phyloP scores from a whole-genome alignment of 2,797 vertebrate genomes.

The Micropoecilia bifurca region DNA sequence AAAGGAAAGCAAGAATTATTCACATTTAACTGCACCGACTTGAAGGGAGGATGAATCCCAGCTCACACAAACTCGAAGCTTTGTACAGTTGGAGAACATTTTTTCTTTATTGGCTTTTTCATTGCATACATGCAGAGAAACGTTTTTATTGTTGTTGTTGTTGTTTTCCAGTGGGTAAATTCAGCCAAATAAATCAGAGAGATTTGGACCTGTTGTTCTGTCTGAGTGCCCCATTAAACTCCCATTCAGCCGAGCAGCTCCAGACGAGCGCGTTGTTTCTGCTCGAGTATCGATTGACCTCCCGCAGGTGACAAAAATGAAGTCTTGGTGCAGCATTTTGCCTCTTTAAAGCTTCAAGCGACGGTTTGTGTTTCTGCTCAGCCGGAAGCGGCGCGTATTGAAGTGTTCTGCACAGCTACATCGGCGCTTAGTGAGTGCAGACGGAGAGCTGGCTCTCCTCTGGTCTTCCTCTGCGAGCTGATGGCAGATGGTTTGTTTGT shows the following conservation, averaged over 20 bases:
- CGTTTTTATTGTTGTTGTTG: neutral
- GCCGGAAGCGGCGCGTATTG: slow-evolving; percentile 9
- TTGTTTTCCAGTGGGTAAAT: slow-evolving; percentile 16
- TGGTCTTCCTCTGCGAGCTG: slow-evolving; percentile 40
- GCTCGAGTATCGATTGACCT: slow-evolving; percentile 33
- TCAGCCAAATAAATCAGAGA: slow-evolving; percentile 39
- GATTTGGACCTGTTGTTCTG: slow-evolving; percentile 21
- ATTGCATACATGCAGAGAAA: slow-evolving; percentile 34
- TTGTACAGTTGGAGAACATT: slow-evolving; percentile 19
- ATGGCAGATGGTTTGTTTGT: slow-evolving; percentile 71
- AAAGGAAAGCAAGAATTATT: slow-evolving; percentile 12
- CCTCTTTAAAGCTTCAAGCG: slow-evolving; percentile 24
- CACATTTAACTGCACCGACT: neutral
- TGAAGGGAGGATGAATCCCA: slow-evolving; percentile 10
- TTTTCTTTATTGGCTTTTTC: slow-evolving; percentile 26
- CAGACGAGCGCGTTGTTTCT: slow-evolving; percentile 34
- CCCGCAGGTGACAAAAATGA: slow-evolving; percentile 43
- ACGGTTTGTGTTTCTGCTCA: slow-evolving; percentile 17
- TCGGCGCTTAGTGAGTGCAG: slow-evolving; percentile 43
- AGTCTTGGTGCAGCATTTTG: slow-evolving; percentile 23
- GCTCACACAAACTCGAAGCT: slow-evolving; percentile 7
- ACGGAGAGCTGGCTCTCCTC: slow-evolving; percentile 50
- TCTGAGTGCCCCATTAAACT: slow-evolving; percentile 34
- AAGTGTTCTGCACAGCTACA: slow-evolving; percentile 7
- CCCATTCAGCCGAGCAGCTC: slow-evolving; percentile 32